phyloP scores from a whole-genome alignment of 2,797 vertebrate species.

The Acridotheres tristis region DNA sequence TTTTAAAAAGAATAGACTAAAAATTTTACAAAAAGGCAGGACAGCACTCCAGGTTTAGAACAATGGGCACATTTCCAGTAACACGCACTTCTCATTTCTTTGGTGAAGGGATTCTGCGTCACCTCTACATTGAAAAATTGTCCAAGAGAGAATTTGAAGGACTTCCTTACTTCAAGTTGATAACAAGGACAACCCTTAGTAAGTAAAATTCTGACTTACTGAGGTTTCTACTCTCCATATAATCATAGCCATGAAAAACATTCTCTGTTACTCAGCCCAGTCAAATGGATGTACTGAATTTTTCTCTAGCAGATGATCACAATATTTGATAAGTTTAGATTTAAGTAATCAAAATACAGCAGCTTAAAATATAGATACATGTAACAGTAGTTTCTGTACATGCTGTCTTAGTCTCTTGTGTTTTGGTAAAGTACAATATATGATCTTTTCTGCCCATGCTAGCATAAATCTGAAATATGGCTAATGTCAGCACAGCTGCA shows the following conservation, averaged over 20 bases:
- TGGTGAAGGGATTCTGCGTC: conserved; percentile 75
- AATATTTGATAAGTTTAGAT: not conserved
- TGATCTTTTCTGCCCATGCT: not conserved
- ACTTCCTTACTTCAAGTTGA: conserved; percentile 79
- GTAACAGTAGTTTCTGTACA: not conserved
- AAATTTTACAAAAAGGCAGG: not conserved
- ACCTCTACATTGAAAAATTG: conserved; percentile 78
- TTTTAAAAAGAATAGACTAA: not conserved
- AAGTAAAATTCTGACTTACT: conserved; percentile 59
- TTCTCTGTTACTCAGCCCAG: not conserved
- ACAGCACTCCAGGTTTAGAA: conserved; percentile 15
- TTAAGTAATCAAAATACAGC: not conserved
- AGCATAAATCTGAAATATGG: not conserved
- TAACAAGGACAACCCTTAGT: conserved; percentile 82
- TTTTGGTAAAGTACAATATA: not conserved
- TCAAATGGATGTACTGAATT: not conserved
- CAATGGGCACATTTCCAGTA: not conserved
- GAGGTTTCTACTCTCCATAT: not conserved
- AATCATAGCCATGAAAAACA: not conserved
- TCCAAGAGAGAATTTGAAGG: conserved; percentile 80
- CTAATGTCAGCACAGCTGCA: not conserved
- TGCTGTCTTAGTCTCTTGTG: not conserved
- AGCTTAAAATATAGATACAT: not conserved
- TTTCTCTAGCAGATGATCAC: not conserved
- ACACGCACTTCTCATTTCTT: not conserved